These are phyloP conservation scores for Pantala flavescens DNA, from an alignment of 1,140 invertebrate species.

Conservation along the genomic window DNA sequence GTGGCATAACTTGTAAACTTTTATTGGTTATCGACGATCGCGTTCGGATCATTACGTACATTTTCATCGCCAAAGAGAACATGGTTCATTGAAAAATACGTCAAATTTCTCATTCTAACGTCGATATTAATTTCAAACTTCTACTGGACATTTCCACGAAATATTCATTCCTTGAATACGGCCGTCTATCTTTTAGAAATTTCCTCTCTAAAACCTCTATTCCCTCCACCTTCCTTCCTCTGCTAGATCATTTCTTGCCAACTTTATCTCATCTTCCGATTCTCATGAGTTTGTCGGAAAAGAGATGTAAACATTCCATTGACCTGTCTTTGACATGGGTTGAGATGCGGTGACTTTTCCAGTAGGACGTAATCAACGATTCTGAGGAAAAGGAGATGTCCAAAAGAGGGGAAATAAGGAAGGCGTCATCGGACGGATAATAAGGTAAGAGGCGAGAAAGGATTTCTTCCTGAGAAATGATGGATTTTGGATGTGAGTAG, in stretches of 20 bases:
- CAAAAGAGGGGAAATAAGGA: background rate
- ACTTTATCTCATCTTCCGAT: background rate
- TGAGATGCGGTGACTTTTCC: slow-evolving; percentile 3
- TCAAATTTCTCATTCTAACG: too few relatives aligned
- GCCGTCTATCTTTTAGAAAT: too few relatives aligned
- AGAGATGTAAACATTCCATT: background rate
- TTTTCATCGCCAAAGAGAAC: too few relatives aligned
- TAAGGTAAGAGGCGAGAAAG: background rate
- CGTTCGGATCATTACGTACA: too few relatives aligned
- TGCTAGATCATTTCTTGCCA: background rate
- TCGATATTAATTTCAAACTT: too few relatives aligned
- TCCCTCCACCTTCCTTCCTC: background rate
- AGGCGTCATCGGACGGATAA: background rate
- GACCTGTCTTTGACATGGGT: background rate
- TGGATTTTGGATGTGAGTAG: background rate
- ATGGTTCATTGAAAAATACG: too few relatives aligned
- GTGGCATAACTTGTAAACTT: too few relatives aligned
- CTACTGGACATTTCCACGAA: too few relatives aligned
- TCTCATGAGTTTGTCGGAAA: background rate
- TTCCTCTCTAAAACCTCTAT: background rate
- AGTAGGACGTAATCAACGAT: background rate
- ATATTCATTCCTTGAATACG: too few relatives aligned
- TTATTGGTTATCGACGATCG: too few relatives aligned
- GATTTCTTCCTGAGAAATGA: background rate
- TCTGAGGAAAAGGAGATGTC: background rate